Percentiles rank a stretch among this genome's conserved stretches.
Conservation (phyloP, 2,888 invertebrate species). For the Drosophila cognata region DNA sequence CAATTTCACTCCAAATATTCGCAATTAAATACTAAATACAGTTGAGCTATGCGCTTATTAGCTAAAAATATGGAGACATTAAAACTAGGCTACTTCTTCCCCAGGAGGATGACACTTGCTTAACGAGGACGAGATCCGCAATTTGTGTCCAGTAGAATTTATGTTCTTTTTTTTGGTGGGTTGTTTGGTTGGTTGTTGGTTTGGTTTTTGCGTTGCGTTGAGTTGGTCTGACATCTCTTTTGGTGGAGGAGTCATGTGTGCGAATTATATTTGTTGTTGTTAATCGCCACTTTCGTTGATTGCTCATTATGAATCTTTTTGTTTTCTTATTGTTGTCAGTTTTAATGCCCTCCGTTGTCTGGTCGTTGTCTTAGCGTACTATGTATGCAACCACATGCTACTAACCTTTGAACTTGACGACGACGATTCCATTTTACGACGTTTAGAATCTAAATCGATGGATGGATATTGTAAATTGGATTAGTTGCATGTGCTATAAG, state of each 20-base stretch:
- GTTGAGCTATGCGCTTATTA: conserved; percentile 44
- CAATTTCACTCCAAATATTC: conserved; percentile 8
- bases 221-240: conserved; percentile 34
- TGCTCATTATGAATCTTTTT: conserved; percentile 17
- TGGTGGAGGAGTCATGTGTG: conserved; percentile 24
- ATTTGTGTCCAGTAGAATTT: conserved; percentile 34
- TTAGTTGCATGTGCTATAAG: not conserved
- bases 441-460: conserved; percentile 88
- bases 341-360: conserved; percentile 45
- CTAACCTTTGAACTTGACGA: conserved; percentile 92
- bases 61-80: conserved; percentile 13
- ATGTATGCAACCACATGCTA: conserved; percentile 87
- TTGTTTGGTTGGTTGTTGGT: conserved; percentile 18
- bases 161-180: conserved; percentile 22
- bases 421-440: conserved; percentile 93
- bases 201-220: conserved; percentile 11
- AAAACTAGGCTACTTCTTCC: conserved; percentile 10
- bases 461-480: not conserved
- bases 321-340: conserved; percentile 15
- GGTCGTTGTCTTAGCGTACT: conserved; percentile 80
- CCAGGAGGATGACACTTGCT: conserved; percentile 26
- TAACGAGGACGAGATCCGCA: conserved; percentile 36
- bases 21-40: conserved; percentile 18
- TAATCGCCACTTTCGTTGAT: conserved; percentile 28
- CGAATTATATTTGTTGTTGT: not conserved